Conservation (phyloP, 2,113 vertebrate species). For the Dinomys branickii region DNA sequence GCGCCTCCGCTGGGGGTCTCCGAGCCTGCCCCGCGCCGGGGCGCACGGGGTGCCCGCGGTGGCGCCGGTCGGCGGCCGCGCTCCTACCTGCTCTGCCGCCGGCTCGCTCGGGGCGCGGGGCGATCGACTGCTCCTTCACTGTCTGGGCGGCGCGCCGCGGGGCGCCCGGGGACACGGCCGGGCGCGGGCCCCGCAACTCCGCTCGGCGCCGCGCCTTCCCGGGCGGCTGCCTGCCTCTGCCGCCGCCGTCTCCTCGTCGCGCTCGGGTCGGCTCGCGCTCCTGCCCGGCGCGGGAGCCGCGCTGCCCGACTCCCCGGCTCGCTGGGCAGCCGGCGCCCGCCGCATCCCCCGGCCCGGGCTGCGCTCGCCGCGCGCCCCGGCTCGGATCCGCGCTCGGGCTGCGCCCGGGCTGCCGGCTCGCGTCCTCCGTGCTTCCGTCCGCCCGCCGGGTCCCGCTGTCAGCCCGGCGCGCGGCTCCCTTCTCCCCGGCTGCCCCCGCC, state of each 20-base stretch:
- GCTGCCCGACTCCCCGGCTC: background rate
- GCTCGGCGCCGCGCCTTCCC: background rate
- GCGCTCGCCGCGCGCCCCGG: background rate
- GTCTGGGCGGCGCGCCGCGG: slow-evolving; percentile 51
- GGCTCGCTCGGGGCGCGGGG: background rate
- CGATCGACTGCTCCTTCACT: slow-evolving; percentile 74
- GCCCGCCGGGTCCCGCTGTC: slow-evolving; percentile 10
- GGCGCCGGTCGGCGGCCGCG: background rate
- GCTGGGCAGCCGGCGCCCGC: slow-evolving; percentile 15
- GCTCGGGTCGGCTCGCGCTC: background rate
- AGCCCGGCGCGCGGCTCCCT: background rate
- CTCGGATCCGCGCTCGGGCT: background rate
- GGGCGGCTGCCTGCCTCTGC: background rate
- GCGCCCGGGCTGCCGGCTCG: background rate
- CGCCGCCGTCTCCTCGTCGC: background rate
- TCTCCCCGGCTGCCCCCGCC: slow-evolving; percentile 64
- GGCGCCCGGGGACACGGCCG: background rate
- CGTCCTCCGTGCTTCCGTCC: background rate
- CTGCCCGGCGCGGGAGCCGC: background rate
- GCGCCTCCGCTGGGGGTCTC: slow-evolving; percentile 2
- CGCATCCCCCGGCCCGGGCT: slow-evolving; percentile 56
- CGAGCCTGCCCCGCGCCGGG: background rate
- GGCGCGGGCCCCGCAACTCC: slow-evolving; percentile 46
- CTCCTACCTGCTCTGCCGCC: slow-evolving; percentile 66
- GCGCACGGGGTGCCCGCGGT: background rate